These are phyloP conservation scores for Vulpes lagopus DNA, from an alignment of 2,113 vertebrate species.

Conservation along the genomic window DNA sequence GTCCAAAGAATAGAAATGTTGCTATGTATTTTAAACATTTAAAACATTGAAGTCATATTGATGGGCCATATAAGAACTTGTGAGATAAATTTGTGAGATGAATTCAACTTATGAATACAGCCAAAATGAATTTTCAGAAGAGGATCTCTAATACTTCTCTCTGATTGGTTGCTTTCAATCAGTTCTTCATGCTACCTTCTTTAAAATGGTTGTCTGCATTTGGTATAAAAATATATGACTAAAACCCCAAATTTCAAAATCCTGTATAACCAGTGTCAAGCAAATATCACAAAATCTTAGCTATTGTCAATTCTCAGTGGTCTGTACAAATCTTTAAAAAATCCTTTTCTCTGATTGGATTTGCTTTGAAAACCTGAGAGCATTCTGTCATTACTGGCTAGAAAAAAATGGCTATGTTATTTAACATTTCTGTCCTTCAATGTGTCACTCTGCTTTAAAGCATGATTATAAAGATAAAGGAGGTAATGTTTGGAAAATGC, in stretches of 20 bases:
- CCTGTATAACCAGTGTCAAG: background rate
- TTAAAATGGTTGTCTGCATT: background rate
- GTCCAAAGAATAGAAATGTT: background rate
- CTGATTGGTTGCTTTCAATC: background rate
- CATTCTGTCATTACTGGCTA: background rate
- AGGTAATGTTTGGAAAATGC: background rate
- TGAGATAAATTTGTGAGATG: background rate
- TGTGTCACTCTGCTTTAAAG: background rate
- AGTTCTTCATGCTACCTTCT: background rate
- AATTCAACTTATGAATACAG: background rate
- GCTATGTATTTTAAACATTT: background rate
- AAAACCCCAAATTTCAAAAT: background rate
- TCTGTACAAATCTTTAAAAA: background rate
- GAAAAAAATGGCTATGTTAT: background rate
- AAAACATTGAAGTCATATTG: background rate
- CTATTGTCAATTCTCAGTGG: background rate
- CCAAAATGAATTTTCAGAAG: background rate
- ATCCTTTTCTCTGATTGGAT: background rate
- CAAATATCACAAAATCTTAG: background rate
- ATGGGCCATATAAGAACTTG: background rate
- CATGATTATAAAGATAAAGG: background rate
- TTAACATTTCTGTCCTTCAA: background rate
- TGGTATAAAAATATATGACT: background rate
- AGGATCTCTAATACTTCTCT: background rate
- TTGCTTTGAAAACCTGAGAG: constrained; percentile 12